Evolutionary conservation across 1,140 invertebrate species (phyloP), one percentile per base, ranked within the genome.

Genomic region (Hypothenemus hampei): DNA sequence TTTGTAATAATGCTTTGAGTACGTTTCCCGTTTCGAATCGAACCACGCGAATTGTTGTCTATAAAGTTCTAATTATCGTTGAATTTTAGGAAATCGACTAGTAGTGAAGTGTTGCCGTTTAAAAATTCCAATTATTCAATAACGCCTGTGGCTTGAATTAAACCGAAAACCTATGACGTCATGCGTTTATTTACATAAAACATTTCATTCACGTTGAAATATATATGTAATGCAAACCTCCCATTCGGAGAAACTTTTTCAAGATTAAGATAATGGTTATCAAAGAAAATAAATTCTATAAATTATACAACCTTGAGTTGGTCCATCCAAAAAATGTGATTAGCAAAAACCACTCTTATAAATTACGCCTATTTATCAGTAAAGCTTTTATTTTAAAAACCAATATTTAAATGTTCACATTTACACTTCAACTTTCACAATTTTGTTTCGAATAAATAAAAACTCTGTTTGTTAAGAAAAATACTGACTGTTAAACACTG

Each of bases 1-100:
- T 57, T 49, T 57, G 39, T 51, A 51, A 57, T 24, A 40, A 15
- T 41, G 21, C 8, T 40, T 36, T 39, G 47, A 35, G 41, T 47
- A 55, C 20, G 52, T 24, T 29, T 53, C n/a, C 29, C 23, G 40
- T 55, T 46, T 35, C 36, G 26, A n/a, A n/a, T n/a, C n/a, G n/a
- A 37, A 47, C 23, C 41, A 53, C 40, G 31, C 43, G 52, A 21
- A n/a, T n/a, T n/a, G 26, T 39, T 18, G 21, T 15, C 1, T 7
- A 45, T 20, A 15, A 37, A 23, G n/a, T n/a, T n/a, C n/a, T 26
- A 45, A 31, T 45, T 44, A 43, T 37, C 23, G 37, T 48, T 48
- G 35, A 40, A 33, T 50, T 50, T 37, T 40, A 50, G 35, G 16
- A 39, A 50, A 50, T 40, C n/a, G n/a, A n/a, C n/a, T n/a, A n/a